Evolutionary conservation across 2,113 vertebrate species (phyloP).

Genomic region (Microtus ochrogaster): DNA sequence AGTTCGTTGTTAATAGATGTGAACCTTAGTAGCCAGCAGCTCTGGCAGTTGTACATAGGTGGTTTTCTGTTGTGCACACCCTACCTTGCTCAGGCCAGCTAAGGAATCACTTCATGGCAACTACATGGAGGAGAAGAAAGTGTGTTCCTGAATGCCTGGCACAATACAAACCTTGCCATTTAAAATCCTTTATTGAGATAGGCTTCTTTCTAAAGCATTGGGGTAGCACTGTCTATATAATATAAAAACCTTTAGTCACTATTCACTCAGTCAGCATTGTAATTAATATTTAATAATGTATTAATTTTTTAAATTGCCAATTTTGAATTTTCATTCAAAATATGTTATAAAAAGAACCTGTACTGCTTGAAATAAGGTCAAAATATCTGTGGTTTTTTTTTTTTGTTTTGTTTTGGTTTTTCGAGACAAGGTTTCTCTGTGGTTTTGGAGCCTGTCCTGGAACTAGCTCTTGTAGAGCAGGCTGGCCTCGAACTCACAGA

Average conservation of each 20-base stretch:
- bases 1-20: slow-evolving; percentile 66
- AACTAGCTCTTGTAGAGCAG: no score
- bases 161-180: not conserved
- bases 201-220: not conserved
- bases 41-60: not conserved
- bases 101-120: not conserved
- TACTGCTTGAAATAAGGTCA: not conserved
- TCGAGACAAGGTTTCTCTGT: no score
- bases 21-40: not conserved
- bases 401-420: no score
- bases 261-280: not conserved
- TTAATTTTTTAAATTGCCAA: not conserved
- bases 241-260: not conserved
- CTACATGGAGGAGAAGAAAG: not conserved
- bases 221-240: not conserved
- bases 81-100: slow-evolving; percentile 57
- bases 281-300: not conserved
- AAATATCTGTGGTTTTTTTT: not conserved
- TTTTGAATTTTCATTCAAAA: not conserved
- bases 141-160: not conserved
- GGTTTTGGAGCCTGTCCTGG: no score
- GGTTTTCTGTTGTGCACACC: slow-evolving; percentile 65
- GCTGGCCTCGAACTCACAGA: no score
- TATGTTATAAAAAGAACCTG: not conserved
- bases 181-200: not conserved